phyloP scores from a whole-genome alignment of 64 coral and sea anemone genomes.

The Catalaphyllia jardinei region DNA sequence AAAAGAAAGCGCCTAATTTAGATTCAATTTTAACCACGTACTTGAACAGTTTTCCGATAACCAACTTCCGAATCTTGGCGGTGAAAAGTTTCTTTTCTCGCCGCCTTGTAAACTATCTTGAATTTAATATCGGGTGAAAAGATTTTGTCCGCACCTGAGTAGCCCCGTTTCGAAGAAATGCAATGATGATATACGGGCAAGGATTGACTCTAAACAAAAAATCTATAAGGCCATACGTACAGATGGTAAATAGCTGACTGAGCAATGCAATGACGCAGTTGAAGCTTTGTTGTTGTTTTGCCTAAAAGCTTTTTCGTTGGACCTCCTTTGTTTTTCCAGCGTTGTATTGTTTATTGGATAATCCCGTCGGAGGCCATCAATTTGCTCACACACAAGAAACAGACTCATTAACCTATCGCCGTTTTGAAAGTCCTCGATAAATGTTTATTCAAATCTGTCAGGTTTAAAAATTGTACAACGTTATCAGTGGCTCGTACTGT shows the following conservation, averaged over 20 bases:
- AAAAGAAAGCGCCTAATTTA: neutral
- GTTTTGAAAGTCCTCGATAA: neutral
- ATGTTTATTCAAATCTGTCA: too few species aligned
- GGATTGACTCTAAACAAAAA: neutral
- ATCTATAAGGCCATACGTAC: neutral
- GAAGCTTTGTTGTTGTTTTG: slow-evolving; percentile 13
- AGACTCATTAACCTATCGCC: neutral
- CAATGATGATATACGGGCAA: neutral
- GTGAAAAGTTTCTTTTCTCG: neutral
- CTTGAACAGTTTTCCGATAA: neutral
- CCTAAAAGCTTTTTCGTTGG: slow-evolving; percentile 39
- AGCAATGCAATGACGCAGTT: neutral
- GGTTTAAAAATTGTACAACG: too few species aligned
- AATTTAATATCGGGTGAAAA: neutral
- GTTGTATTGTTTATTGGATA: neutral
- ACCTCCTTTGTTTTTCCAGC: neutral
- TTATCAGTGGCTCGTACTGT: too few species aligned
- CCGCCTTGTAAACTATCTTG: neutral
- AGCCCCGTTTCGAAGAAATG: neutral
- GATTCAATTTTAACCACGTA: neutral
- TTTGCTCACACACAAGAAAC: neutral
- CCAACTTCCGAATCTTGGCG: slow-evolving; percentile 18
- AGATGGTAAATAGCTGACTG: neutral
- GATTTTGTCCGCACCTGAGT: neutral
- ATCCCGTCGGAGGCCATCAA: neutral